Conservation (phyloP, 2,797 vertebrate species). For the Petrocephalus sullivani region DNA sequence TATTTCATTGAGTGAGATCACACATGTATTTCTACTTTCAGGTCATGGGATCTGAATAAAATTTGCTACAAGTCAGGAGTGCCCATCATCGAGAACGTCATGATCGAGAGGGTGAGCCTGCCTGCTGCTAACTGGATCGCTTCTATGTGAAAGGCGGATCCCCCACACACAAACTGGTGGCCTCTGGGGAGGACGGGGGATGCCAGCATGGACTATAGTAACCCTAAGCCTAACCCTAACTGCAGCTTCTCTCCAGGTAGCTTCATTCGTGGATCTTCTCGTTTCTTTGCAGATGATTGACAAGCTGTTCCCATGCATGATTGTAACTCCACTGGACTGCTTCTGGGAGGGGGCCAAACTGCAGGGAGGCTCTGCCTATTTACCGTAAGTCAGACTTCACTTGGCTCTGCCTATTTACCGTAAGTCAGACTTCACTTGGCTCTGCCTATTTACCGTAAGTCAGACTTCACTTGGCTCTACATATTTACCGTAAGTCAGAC, state of each 20-base stretch:
- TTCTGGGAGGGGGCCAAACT: slow-evolving; percentile 99
- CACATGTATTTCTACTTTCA: slow-evolving; percentile 40
- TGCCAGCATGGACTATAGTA: background rate
- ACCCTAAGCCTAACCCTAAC: background rate
- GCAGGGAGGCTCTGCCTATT: slow-evolving; percentile 93
- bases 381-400: slow-evolving; percentile 77
- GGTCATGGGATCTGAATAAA: slow-evolving; percentile 98
- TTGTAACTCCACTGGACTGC: slow-evolving; percentile 94
- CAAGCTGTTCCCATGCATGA: slow-evolving; percentile 97
- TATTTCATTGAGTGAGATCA: background rate
- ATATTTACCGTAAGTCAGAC: slow-evolving; percentile 42
- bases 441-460: slow-evolving; percentile 41
- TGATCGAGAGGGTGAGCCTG: slow-evolving; percentile 86
- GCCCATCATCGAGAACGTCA: slow-evolving; percentile 93
- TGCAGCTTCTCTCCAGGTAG: background rate
- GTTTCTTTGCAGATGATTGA: slow-evolving; percentile 84
- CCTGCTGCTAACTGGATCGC: background rate
- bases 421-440: slow-evolving; percentile 40
- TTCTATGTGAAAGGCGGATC: no score
- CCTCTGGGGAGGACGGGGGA: background rate
- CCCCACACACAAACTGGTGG: no score
- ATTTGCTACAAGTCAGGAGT: slow-evolving; percentile 98
- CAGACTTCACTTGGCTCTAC: background rate
- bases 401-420: background rate
- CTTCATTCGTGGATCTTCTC: background rate